Conservation (phyloP, 2,888 invertebrate species). For the Ypsolopha scabrella region DNA sequence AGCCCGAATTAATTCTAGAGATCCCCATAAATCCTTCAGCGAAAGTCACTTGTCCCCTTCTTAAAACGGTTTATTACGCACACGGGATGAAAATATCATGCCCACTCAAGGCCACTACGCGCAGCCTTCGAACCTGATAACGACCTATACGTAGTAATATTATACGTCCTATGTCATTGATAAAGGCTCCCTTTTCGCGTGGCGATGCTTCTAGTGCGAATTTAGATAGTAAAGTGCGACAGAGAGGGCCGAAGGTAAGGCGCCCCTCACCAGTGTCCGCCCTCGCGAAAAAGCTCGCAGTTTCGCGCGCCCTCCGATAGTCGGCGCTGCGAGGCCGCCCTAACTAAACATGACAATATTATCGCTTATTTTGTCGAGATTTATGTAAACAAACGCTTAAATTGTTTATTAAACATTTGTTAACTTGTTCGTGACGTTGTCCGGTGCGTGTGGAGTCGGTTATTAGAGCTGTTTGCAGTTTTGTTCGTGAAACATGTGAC, state of each 20-base stretch:
- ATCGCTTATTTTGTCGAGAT: slow-evolving; percentile 40
- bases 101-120: slow-evolving; percentile 58
- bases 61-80: slow-evolving; percentile 65
- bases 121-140: slow-evolving; percentile 26
- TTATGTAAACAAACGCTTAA: slow-evolving; percentile 57
- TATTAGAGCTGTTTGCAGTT: background rate
- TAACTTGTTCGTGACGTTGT: slow-evolving; percentile 20
- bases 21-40: slow-evolving; percentile 62
- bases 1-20: slow-evolving; percentile 57
- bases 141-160: slow-evolving; percentile 27
- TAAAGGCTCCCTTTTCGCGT: slow-evolving; percentile 63
- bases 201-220: slow-evolving; percentile 33
- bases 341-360: slow-evolving; percentile 45
- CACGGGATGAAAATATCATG: slow-evolving; percentile 66
- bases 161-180: slow-evolving; percentile 59
- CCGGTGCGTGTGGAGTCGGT: slow-evolving; percentile 17
- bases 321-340: slow-evolving; percentile 61
- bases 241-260: slow-evolving; percentile 25
- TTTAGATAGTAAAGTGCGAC: slow-evolving; percentile 43
- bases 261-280: slow-evolving; percentile 37
- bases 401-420: slow-evolving; percentile 27
- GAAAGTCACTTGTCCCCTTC: slow-evolving; percentile 57
- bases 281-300: slow-evolving; percentile 21
- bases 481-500: slow-evolving; percentile 9
- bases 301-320: slow-evolving; percentile 49